Conservation (phyloP, 1,140 invertebrate species). For the Drosophila nannoptera region DNA sequence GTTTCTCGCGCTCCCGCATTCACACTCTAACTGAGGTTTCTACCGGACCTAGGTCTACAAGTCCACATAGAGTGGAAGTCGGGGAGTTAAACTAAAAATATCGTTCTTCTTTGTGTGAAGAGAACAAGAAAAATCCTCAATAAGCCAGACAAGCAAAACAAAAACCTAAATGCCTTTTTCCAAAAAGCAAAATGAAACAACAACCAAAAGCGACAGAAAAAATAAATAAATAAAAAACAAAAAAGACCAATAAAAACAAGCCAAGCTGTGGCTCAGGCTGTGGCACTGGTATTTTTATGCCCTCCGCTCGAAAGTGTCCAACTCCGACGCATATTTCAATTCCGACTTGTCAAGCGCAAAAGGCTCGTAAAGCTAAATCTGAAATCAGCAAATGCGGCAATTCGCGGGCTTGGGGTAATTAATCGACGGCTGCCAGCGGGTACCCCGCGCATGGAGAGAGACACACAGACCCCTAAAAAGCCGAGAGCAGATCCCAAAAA, state of each 20-base stretch:
- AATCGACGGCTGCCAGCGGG: conserved; percentile 54
- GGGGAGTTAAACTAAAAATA: too few species aligned
- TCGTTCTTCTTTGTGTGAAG: background rate
- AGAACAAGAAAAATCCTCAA: conserved; percentile 24
- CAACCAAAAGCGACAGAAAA: conserved; percentile 23
- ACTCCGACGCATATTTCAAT: conserved; percentile 51
- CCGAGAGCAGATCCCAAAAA: conserved; percentile 5
- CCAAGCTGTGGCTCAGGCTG: conserved; percentile 51
- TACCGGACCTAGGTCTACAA: conserved; percentile 74
- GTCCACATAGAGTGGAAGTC: background rate
- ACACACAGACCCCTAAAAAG: conserved; percentile 32
- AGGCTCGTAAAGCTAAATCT: conserved; percentile 70
- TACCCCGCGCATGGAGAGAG: conserved; percentile 17
- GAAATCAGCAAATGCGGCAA: conserved; percentile 69
- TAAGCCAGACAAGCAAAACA: conserved; percentile 46
- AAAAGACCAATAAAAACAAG: conserved; percentile 40
- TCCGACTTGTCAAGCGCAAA: conserved; percentile 68
- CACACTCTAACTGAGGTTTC: conserved; percentile 14
- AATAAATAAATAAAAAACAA: background rate
- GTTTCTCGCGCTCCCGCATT: conserved; percentile 6
- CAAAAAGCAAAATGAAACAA: conserved; percentile 51
- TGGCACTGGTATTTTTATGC: conserved; percentile 68
- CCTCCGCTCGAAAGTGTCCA: conserved; percentile 61
- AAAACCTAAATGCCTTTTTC: conserved; percentile 52
- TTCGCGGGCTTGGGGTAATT: conserved; percentile 52